Evolutionary conservation across 2,888 invertebrate genomes (phyloP).

Genomic region (Diploptera punctata): DNA sequence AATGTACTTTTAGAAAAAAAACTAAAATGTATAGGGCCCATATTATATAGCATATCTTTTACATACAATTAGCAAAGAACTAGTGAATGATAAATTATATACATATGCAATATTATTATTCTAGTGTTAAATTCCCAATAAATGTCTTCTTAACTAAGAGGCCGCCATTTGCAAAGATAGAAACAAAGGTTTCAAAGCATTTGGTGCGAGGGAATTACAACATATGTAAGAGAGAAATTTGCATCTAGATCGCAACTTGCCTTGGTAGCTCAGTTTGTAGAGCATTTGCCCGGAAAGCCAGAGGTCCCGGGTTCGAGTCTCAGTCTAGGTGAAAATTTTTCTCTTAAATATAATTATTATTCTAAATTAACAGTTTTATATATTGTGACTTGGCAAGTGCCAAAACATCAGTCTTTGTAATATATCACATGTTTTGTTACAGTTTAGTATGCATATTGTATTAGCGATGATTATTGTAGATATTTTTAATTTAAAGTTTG

Average conservation of each 20-base stretch:
- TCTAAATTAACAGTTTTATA: conserved; percentile 17
- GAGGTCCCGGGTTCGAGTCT: no score
- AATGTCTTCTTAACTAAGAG: no score
- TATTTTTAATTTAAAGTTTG: not conserved
- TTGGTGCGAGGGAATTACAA: no score
- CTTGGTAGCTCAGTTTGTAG: no score
- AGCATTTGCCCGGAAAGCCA: no score
- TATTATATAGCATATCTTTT: conserved; percentile 24
- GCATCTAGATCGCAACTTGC: no score
- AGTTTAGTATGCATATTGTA: not conserved
- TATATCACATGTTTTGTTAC: not conserved
- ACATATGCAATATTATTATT: conserved; percentile 19
- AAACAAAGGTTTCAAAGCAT: no score
- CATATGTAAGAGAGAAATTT: no score
- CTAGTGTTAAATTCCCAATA: no score
- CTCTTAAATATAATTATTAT: conserved; percentile 1
- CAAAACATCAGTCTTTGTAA: conserved; percentile 28
- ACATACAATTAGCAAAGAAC: not conserved
- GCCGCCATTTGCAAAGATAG: no score
- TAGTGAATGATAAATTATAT: conserved; percentile 19
- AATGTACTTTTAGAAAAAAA: not conserved
- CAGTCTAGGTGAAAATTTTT: no score
- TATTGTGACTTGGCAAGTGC: conserved; percentile 24
- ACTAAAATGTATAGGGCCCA: conserved; percentile 15
- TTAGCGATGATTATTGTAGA: not conserved